A percentile compares a stretch with the other conserved stretches of the same genome.
Conservation (phyloP, 2,113 vertebrate species). For the Cochlearius cochlearius region DNA sequence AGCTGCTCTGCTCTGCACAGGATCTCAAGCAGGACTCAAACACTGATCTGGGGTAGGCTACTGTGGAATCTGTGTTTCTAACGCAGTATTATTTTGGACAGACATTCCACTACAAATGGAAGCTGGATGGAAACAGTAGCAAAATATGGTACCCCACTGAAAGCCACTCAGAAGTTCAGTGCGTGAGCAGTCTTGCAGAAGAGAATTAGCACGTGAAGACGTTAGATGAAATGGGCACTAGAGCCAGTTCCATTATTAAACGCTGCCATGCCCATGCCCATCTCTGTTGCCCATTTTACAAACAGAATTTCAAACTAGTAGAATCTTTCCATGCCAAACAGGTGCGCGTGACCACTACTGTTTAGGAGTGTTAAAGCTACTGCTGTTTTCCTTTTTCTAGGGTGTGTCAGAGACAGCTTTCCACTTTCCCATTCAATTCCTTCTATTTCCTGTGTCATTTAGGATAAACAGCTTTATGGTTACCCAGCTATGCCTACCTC, state of each 20-base stretch:
- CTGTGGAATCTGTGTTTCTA: neutral
- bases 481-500: neutral
- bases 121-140: neutral
- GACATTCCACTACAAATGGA: neutral
- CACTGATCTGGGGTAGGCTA: neutral
- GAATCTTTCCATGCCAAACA: neutral
- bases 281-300: neutral
- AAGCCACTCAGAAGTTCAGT: neutral
- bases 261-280: too few relatives aligned
- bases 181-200: neutral
- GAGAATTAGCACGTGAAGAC: neutral
- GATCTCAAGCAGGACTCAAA: neutral
- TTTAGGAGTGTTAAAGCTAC: neutral
- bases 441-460: neutral
- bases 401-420: neutral
- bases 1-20: neutral
- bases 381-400: neutral
- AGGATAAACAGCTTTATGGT: neutral
- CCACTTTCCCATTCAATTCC: neutral
- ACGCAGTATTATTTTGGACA: neutral
- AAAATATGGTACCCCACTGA: neutral
- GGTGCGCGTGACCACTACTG: fast-evolving
- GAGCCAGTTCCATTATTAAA: neutral
- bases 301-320: neutral
- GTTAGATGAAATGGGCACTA: neutral